Evolutionary conservation across 2,888 invertebrate species (phyloP).

Genomic region (Nebria salina): DNA sequence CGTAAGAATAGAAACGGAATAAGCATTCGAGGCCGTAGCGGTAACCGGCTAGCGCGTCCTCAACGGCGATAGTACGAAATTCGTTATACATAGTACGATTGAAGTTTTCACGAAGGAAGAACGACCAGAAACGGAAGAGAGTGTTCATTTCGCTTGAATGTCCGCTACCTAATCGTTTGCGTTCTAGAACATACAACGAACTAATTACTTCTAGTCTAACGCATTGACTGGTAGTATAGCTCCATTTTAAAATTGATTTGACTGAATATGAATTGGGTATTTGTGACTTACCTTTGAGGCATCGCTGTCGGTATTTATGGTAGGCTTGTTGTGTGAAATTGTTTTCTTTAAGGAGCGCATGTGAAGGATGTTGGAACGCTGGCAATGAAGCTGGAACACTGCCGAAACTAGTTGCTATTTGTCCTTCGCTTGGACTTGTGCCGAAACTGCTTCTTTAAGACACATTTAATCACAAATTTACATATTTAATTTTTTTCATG

Average conservation of each 20-base stretch:
- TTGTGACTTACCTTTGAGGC: conserved; percentile 79
- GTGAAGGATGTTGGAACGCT: conserved; percentile 95
- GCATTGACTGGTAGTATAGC: no score
- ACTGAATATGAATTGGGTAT: conserved; percentile 12
- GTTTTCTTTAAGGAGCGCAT: conserved; percentile 92
- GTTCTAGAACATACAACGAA: conserved; percentile 70
- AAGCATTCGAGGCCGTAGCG: conserved; percentile 87
- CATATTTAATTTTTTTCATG: not conserved
- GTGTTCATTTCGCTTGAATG: conserved; percentile 99
- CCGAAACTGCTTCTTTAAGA: conserved; percentile 76
- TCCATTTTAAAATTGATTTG: conserved; percentile 14
- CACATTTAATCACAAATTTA: not conserved
- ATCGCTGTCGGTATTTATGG: conserved; percentile 93
- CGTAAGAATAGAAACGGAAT: conserved; percentile 98
- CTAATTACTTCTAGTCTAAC: conserved; percentile 23
- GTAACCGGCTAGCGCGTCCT: conserved; percentile 91
- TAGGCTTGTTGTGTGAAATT: conserved; percentile 98
- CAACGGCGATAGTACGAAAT: conserved; percentile 90
- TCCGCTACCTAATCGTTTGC: conserved; percentile 91
- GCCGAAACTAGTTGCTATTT: conserved; percentile 78
- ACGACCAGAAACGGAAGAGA: conserved; percentile 99
- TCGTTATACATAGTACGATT: conserved; percentile 98
- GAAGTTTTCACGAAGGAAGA: conserved; percentile 97
- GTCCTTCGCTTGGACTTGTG: conserved; percentile 75
- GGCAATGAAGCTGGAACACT: conserved; percentile 85